A percentile compares a stretch with the other conserved stretches of the same genome.
These are phyloP conservation scores for Nyctibius grandis DNA, from an alignment of 2,797 vertebrate genomes.

Conservation along the genomic window DNA sequence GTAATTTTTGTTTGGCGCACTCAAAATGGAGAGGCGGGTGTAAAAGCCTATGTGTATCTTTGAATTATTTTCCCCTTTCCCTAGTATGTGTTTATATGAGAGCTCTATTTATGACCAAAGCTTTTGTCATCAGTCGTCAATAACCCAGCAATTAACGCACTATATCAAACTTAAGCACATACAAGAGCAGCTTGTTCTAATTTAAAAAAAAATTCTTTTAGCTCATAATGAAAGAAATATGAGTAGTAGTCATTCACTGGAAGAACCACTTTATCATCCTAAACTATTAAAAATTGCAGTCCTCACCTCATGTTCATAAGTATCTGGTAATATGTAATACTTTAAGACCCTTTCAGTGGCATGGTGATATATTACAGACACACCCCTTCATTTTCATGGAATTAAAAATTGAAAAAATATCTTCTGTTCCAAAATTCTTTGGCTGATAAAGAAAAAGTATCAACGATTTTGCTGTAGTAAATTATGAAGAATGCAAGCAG, in stretches of 20 bases:
- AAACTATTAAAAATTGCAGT: neutral
- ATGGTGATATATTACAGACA: neutral
- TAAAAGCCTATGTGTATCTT: neutral
- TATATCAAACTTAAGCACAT: neutral
- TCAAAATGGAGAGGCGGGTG: neutral
- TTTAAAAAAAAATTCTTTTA: neutral
- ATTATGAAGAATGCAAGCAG: neutral
- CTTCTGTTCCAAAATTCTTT: neutral
- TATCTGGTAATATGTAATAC: neutral
- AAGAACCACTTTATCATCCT: slow-evolving; percentile 1
- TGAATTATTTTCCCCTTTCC: neutral
- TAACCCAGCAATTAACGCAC: neutral
- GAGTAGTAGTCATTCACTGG: neutral
- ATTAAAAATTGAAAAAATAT: neutral
- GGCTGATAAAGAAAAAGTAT: neutral
- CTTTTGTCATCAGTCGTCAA: neutral
- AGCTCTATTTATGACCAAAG: neutral
- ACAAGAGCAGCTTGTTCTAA: neutral
- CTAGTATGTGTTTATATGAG: neutral
- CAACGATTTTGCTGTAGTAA: neutral
- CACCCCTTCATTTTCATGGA: neutral
- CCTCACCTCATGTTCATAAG: neutral
- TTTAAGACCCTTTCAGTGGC: neutral
- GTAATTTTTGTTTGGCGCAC: neutral
- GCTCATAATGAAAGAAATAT: neutral